Conservation (phyloP, 2,113 vertebrate species). For the Pardalotus punctatus region DNA sequence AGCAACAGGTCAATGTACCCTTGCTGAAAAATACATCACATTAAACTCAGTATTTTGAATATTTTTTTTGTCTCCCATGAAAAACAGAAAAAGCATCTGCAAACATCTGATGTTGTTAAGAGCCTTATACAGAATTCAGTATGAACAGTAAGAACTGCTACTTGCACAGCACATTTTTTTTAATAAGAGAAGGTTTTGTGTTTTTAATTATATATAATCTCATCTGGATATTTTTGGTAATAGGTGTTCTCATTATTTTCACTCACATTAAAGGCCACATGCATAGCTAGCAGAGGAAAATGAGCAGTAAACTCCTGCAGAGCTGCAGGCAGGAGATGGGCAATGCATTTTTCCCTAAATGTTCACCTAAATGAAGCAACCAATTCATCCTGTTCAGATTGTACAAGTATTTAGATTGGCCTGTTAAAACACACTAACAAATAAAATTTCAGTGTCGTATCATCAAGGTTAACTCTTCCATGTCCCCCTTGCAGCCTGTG, state of each 20-base stretch:
- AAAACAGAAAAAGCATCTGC: neutral
- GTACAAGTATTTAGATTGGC: neutral
- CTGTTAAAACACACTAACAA: neutral
- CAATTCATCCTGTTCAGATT: neutral
- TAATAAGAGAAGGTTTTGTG: accelerated
- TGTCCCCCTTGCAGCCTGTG: neutral
- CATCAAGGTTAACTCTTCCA: neutral
- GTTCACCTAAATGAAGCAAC: neutral
- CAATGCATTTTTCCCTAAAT: neutral
- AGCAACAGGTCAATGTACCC: neutral
- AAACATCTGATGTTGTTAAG: neutral
- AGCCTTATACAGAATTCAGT: neutral
- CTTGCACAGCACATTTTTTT: neutral
- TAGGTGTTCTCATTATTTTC: neutral
- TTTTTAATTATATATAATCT: neutral
- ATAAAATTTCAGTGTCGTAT: neutral
- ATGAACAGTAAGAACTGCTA: neutral
- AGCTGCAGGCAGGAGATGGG: neutral
- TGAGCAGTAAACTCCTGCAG: neutral
- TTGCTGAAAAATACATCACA: neutral
- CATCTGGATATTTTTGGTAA: neutral
- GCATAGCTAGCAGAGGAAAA: neutral
- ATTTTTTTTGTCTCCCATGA: neutral
- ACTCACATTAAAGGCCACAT: neutral
- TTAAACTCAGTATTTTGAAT: neutral